Base-by-base conservation (phyloP, 2,888 invertebrate species). In the Oligia latruncula region DNA sequence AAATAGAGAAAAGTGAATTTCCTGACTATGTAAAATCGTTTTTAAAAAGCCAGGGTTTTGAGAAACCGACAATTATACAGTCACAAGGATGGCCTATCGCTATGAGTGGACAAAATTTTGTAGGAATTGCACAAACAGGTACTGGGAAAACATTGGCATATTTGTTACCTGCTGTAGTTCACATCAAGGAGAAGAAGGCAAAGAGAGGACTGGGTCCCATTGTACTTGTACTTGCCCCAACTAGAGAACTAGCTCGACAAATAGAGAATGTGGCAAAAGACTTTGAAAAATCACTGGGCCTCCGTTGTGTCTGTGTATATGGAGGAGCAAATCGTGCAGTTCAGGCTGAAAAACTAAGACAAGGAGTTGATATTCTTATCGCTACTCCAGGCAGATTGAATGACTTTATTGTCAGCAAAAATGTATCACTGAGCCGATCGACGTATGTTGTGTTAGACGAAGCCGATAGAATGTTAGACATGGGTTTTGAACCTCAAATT, bases 401-500 rank as follows among this genome's bases (percentile, higher is more conserved):
- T 89, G 99, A 99, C 92, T 98, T 99, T 87, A 95, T 99, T 67
- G 97, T 98, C 83, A 97, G 97, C 80, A 98, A 97, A 77, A 97
- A 97, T n/a, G 98, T 98, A 13, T 98, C 98, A 92, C 94, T 98
- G 76, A 96, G 97, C 8, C 97, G 98, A 86, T 98, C 98, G 91
- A 98, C 98, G 0, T 99, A 98, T 95, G 96, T 99, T 78, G 98
- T 99, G 0, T 95, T 99, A 79, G 99, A 99, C 95, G 99, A 99
- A 95, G 99, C 99, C 62, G 99, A 99, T 93, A 97, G 99, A 82
- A 99, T 99, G 99, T 96, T 99, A 91, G 99, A 99, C 93, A 99
- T 99, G 99, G 99, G 99, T 49, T 99, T 99, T 95, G 99, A 99
- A 93, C 99, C 99, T 0, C 99, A 99, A 95, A 99, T 99, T 88